phyloP scores from a whole-genome alignment of 2,888 invertebrate species.

The Hirtodrosophila trivittata region DNA sequence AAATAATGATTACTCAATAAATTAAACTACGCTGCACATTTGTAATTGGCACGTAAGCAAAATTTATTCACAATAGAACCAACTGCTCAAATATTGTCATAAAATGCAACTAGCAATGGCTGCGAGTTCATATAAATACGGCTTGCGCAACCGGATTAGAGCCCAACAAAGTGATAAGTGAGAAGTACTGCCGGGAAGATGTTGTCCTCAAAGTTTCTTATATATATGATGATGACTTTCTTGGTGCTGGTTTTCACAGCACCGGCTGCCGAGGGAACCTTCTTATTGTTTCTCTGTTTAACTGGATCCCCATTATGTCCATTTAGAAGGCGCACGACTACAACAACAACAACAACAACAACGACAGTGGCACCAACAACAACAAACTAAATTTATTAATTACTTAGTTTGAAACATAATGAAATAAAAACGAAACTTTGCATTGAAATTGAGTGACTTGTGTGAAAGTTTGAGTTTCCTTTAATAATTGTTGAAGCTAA shows the following conservation, averaged over 20 bases:
- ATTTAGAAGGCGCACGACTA: constrained; percentile 3
- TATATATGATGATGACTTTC: constrained; percentile 21
- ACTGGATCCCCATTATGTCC: constrained; percentile 28
- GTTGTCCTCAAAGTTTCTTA: constrained; percentile 24
- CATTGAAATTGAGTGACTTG: constrained; percentile 13
- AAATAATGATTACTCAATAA: too few species aligned
- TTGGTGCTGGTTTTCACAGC: constrained; percentile 27
- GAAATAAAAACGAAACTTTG: constrained; percentile 21
- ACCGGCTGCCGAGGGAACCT: constrained; percentile 27
- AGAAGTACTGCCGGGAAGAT: constrained; percentile 6
- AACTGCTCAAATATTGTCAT: not conserved
- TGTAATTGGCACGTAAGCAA: too few species aligned
- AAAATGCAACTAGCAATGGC: not conserved
- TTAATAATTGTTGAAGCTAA: too few species aligned
- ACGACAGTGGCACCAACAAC: constrained; percentile 11
- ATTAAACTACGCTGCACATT: too few species aligned
- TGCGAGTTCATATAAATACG: constrained; percentile 1
- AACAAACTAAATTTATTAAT: not conserved
- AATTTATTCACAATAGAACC: not conserved
- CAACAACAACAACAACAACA: not conserved
- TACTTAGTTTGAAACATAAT: not conserved
- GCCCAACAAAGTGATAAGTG: not conserved
- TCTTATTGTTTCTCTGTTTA: constrained; percentile 17
- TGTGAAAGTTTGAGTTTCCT: not conserved
- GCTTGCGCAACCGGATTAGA: not conserved